Conservation (phyloP, 1,140 invertebrate species). For the Amyelois transitella region DNA sequence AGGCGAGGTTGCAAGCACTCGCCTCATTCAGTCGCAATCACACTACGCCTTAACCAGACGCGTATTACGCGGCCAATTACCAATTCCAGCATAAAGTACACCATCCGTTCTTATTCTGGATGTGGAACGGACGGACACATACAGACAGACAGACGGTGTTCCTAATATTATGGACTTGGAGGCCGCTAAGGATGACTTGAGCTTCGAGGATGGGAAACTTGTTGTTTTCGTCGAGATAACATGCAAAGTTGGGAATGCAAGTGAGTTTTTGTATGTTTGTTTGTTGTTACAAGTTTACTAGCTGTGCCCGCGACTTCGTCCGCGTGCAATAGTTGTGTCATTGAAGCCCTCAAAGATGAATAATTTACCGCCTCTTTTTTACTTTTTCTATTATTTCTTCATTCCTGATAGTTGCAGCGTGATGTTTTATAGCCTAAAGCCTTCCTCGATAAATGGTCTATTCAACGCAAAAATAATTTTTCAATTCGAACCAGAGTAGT, state of each 20-base stretch:
- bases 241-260: constrained; percentile 4
- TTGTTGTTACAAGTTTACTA: not conserved
- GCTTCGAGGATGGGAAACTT: constrained; percentile 38
- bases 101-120: constrained; percentile 10
- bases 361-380: no score
- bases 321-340: no score
- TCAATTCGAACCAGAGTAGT: no score
- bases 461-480: no score
- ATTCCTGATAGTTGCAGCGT: no score
- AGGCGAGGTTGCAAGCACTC: not conserved
- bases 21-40: not conserved
- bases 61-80: constrained; percentile 9
- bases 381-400: no score
- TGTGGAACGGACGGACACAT: not conserved
- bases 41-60: not conserved
- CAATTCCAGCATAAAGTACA: constrained; percentile 16
- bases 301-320: no score
- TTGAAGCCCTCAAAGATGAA: no score
- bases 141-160: not conserved
- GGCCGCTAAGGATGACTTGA: constrained; percentile 35
- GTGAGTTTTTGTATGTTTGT: constrained; percentile 9
- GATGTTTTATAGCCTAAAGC: no score
- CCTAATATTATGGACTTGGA: constrained; percentile 45
- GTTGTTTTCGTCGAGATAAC: constrained; percentile 34
- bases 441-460: no score